These are phyloP conservation scores for Pseudococcus jackbeardsleyi DNA, from an alignment of 2,888 invertebrate species.

Conservation along the genomic window DNA sequence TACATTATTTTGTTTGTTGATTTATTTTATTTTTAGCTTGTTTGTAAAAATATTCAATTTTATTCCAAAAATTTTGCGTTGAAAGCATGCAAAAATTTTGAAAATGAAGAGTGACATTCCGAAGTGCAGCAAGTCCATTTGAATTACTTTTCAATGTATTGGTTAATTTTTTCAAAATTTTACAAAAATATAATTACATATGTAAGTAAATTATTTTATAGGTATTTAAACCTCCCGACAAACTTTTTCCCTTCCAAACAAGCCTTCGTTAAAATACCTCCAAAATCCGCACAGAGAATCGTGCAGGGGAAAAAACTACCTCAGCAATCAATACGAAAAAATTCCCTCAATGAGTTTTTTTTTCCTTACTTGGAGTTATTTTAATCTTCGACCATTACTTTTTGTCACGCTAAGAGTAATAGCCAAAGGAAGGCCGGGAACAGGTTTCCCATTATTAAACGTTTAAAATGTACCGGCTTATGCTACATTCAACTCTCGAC, in stretches of 20 bases:
- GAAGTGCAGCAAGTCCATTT: no score
- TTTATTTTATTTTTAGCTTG: no score
- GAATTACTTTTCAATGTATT: no score
- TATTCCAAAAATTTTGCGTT: no score
- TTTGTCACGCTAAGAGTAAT: conserved; percentile 14
- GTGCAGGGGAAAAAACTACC: no score
- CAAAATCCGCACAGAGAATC: not conserved
- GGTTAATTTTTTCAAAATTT: no score
- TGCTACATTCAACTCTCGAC: not conserved
- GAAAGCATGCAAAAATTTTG: no score
- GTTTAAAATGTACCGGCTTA: not conserved
- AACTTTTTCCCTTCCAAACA: not conserved
- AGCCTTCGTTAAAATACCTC: conserved; percentile 36
- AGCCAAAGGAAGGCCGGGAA: not conserved
- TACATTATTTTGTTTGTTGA: no score
- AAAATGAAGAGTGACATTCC: no score
- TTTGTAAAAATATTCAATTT: no score
- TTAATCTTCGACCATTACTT: conserved; percentile 30
- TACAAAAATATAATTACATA: no score
- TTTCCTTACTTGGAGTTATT: not conserved
- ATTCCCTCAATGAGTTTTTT: not conserved
- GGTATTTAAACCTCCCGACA: not conserved
- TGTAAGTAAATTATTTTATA: no score
- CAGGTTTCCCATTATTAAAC: conserved; percentile 5
- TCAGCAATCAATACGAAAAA: not conserved